Evolutionary conservation across 2,888 invertebrate species (phyloP).

Genomic region (Pandemis heparana): DNA sequence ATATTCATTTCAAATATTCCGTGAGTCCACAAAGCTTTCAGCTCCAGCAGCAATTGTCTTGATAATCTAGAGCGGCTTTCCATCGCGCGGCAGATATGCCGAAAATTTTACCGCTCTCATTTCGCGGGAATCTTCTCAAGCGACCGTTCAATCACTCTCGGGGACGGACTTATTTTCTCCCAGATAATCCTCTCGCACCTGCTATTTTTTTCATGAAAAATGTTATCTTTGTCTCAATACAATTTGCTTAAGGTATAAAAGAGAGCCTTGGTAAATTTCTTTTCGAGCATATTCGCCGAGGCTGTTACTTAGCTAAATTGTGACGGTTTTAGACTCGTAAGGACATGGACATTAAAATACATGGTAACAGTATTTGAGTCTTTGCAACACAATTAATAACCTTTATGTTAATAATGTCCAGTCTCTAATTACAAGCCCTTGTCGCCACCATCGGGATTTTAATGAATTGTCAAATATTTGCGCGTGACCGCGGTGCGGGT

Average conservation of each 20-base stretch:
- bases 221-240: slow-evolving; percentile 32
- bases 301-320: background rate
- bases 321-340: background rate
- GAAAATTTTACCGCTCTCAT: slow-evolving; percentile 33
- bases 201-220: slow-evolving; percentile 39
- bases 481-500: slow-evolving; percentile 40
- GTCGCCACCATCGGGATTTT: slow-evolving; percentile 40
- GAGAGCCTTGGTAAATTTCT: background rate
- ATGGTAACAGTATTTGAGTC: background rate
- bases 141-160: slow-evolving; percentile 41
- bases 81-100: slow-evolving; percentile 18
- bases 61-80: slow-evolving; percentile 9
- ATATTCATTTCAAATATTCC: background rate
- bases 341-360: background rate
- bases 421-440: slow-evolving; percentile 13
- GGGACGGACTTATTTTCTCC: slow-evolving; percentile 39
- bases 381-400: background rate
- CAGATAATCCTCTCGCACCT: slow-evolving; percentile 41
- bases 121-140: slow-evolving; percentile 29
- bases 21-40: slow-evolving; percentile 1
- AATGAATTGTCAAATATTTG: slow-evolving; percentile 47
- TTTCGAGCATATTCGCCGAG: background rate
- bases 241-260: slow-evolving; percentile 26
- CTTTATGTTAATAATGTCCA: background rate
- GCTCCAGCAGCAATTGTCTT: slow-evolving; percentile 2